Evolutionary conservation across 2,888 invertebrate species (phyloP), one percentile per base, ranked within the genome.

Genomic region (Leptothorax acervorum): DNA sequence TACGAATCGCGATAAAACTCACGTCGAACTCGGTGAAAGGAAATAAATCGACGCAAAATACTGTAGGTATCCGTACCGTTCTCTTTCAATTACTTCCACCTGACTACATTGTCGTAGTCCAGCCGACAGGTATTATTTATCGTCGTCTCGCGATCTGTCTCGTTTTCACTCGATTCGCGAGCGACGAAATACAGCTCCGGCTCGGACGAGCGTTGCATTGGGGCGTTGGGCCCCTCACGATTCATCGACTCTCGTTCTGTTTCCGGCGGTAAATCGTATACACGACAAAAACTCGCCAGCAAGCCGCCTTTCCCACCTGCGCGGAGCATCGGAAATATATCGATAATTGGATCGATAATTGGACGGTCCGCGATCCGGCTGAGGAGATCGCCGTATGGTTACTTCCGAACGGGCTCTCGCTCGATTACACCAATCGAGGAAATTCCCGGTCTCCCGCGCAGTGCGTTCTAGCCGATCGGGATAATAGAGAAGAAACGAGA

Each of bases 351-450:
- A 70, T 35, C 23, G 78, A 60, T 83, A 78, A 83, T 83, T 79
- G 63, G 18, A 83, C 39, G 35, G 45, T 70, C 23, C 45, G 63
- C 42, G 42, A 75, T 39, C 45, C 31, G 42, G 11, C 42, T 45
- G 51, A 31, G 23, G 15, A 45, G 45, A 62, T 71, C 60, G 55
- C 55, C 57, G 35, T 28, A 12, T 23, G 51, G 12, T 60, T 35
- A 75, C 62, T 62, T 79, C 70, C 63, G 70, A 78, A 63, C 53
- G 39, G 23, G 15, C 60, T 51, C 76, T 51, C 42, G 23, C 53
- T 53, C 55, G 78, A 83, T 83, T 79, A 83, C 45, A 75, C 55
- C 79, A 55, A 83, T 83, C 79, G 79, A 70, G 79, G 51, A 79
- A 68, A 78, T 31, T 57, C 45, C n/a, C 65, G 57, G 15, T 45